phyloP scores from a whole-genome alignment of 1,140 invertebrate genomes.

The Trichonephila clavata region DNA sequence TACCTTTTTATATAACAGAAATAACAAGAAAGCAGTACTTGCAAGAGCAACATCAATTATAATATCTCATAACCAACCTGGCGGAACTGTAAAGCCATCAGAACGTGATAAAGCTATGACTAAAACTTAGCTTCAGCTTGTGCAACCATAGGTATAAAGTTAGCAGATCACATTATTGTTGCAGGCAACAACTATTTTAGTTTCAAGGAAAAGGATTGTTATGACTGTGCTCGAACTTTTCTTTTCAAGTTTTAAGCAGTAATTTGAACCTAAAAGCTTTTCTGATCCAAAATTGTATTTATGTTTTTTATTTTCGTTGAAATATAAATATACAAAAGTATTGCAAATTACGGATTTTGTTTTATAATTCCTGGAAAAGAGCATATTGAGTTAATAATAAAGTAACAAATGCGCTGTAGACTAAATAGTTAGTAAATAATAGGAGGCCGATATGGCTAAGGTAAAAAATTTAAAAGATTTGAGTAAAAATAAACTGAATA shows the following conservation, averaged over 20 bases:
- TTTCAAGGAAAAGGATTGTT: constrained; percentile 20
- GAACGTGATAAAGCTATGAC: constrained; percentile 7
- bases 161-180: constrained; percentile 29
- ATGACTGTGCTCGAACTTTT: not conserved
- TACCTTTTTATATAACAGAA: not conserved
- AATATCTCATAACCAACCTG: constrained; percentile 23
- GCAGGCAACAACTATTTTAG: not conserved
- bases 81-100: not conserved
- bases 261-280: no score
- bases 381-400: constrained; percentile 26
- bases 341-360: not conserved
- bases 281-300: no score
- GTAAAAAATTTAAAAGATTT: not conserved
- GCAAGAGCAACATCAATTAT: not conserved
- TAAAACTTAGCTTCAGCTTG: constrained; percentile 11
- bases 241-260: not conserved
- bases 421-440: not conserved
- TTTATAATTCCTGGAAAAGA: constrained; percentile 1
- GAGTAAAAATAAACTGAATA: not conserved
- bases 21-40: not conserved
- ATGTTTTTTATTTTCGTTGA: no score
- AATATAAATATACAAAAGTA: not conserved
- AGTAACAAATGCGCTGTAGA: constrained; percentile 23
- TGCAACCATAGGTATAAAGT: not conserved
- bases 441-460: not conserved